These are phyloP conservation scores for Mycteria americana DNA, from an alignment of 2,797 vertebrate species.

Conservation along the genomic window DNA sequence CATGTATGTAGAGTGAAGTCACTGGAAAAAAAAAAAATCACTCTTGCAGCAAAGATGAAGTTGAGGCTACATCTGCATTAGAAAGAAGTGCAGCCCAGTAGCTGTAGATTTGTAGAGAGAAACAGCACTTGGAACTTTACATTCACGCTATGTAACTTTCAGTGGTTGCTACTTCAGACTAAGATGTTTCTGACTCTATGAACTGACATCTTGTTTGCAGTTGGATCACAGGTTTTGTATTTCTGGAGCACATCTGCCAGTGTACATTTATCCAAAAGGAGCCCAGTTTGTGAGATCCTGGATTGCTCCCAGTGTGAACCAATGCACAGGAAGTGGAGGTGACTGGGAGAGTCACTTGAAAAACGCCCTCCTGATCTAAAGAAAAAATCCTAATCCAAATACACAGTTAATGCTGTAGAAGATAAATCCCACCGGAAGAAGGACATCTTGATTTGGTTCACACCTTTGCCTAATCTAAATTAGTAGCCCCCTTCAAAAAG, in stretches of 20 bases:
- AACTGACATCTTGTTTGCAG: neutral
- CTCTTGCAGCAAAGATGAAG: neutral
- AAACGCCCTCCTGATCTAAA: neutral
- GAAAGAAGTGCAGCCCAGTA: neutral
- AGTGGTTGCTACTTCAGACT: neutral
- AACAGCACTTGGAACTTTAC: neutral
- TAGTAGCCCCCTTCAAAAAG: neutral
- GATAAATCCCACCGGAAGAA: neutral
- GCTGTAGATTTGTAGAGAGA: neutral
- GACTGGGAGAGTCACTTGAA: neutral
- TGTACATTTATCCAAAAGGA: neutral
- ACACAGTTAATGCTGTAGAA: neutral
- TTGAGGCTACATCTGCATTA: neutral
- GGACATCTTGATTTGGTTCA: neutral
- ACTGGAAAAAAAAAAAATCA: neutral
- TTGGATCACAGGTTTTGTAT: neutral
- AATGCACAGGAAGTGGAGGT: neutral
- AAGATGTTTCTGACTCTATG: neutral
- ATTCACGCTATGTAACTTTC: neutral
- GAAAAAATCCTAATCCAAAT: neutral
- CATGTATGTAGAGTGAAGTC: accelerated
- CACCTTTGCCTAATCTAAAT: neutral
- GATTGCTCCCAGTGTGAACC: neutral
- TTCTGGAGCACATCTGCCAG: neutral
- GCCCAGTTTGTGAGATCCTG: neutral